Evolutionary conservation across 2,113 vertebrate species (phyloP), one percentile per base, ranked within the genome.

Genomic region (Catharus minimus): DNA sequence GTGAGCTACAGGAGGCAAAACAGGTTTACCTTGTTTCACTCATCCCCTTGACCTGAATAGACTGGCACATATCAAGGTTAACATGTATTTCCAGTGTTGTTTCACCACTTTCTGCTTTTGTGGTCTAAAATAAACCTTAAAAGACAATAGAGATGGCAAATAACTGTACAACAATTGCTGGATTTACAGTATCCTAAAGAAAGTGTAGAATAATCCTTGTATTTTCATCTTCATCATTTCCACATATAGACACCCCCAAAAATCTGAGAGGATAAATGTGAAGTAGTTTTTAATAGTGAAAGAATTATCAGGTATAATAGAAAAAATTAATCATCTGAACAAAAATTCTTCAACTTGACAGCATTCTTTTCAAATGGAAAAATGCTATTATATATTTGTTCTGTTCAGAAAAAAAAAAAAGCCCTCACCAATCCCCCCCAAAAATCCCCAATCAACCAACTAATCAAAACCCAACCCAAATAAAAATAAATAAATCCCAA

Each of bases 401-500:
- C 7, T 57, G 8, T 38, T 58, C 15, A 57, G 28, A 1, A 15
- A 33, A 57, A 57, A 18, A 24, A 15, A 43, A 60, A 20, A 15
- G 3, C 2, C 9, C 27, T 26, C 21, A 12, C 3, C 9, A 23
- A 32, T 9, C 2, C 11, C 11, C 11, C 11, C 6, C 1, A 4
- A 41, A 52, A 38, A 21, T 11, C 2, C 3, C 18, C 41, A 22
- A 15, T 8, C 24, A 46, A 62, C 3, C 4, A 26, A 60, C 1
- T 8, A 32, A 21, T 4, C 5, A 44, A 82, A 39, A 27, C 12
- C 10, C 33, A 65, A 28, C 3, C 6, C 11, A 39, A 39, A 15
- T 39, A 43, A 66, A 58, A 6, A 1, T 6, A 15, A 5, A n/a
- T n/a, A 38, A 60, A 28, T 38, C 33, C 38, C 41, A 15, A 43